Evolutionary conservation across 2,113 vertebrate genomes (phyloP).

Genomic region (Dolichotis patagonum): DNA sequence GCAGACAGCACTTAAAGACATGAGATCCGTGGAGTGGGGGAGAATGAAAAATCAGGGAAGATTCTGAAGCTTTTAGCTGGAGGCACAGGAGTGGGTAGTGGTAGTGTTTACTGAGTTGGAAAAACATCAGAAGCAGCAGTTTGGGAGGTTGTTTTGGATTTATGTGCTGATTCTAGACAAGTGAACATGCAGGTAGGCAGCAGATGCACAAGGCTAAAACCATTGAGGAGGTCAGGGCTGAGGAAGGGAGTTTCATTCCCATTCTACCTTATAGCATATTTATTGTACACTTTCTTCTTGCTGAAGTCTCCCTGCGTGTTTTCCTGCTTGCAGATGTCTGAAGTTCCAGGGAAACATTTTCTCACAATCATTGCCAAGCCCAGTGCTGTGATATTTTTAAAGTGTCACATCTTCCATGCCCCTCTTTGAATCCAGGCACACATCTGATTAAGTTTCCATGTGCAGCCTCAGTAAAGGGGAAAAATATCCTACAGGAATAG

Average conservation of each 20-base stretch:
- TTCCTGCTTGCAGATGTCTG: not conserved
- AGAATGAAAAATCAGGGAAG: not conserved
- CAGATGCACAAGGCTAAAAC: fast-evolving
- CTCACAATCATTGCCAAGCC: constrained; percentile 27
- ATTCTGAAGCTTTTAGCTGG: not conserved
- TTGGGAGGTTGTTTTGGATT: not conserved
- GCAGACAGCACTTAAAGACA: not conserved
- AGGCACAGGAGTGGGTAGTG: not conserved
- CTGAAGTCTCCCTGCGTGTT: not conserved
- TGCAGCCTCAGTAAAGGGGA: not conserved
- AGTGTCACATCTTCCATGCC: constrained; percentile 46
- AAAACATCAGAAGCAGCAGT: not conserved
- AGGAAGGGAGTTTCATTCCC: not conserved
- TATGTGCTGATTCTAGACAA: not conserved
- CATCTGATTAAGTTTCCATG: constrained; percentile 62
- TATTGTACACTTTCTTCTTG: not conserved
- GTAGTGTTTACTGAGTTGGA: not conserved
- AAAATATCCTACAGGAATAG: not conserved
- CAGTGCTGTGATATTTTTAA: constrained; percentile 48
- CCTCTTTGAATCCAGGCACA: constrained; percentile 53
- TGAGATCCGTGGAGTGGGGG: too few species aligned
- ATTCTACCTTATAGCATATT: fast-evolving
- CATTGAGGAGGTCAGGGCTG: not conserved
- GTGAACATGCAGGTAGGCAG: not conserved
- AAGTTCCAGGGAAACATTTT: not conserved